A percentile compares a stretch with the other conserved stretches of the same genome.
Evolutionary conservation across 2,888 invertebrate genomes (phyloP).

Genomic region (Drosophila koepferae): DNA sequence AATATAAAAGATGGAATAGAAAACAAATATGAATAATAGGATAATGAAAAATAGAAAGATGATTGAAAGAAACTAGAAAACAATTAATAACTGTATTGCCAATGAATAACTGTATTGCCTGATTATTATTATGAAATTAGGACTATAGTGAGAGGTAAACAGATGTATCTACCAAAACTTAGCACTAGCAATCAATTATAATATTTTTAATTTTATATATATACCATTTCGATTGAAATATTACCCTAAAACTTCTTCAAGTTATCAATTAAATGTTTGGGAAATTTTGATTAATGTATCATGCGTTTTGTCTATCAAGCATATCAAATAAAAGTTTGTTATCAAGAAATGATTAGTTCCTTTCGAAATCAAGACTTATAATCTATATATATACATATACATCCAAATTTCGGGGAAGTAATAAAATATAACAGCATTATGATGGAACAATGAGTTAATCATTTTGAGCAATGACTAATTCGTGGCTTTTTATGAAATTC

Average conservation of each 20-base stretch:
- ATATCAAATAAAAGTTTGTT: background rate
- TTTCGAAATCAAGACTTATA: background rate
- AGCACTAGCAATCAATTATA: background rate
- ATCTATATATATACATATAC: background rate
- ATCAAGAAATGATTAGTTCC: background rate
- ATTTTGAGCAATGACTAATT: conserved; percentile 16
- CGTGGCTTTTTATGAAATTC: background rate
- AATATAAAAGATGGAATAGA: too few relatives aligned
- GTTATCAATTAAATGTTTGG: conserved; percentile 7
- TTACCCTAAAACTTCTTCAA: background rate
- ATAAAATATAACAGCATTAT: conserved; percentile 3
- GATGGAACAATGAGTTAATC: background rate
- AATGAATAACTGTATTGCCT: too few relatives aligned
- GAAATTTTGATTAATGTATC: conserved; percentile 4
- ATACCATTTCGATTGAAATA: background rate
- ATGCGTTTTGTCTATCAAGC: conserved; percentile 1
- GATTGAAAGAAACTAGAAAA: too few relatives aligned
- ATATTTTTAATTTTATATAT: background rate
- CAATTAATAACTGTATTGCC: too few relatives aligned
- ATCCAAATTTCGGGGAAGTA: conserved; percentile 1
- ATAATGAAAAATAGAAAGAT: too few relatives aligned
- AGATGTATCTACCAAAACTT: background rate
- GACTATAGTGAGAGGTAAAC: too few relatives aligned
- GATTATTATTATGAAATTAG: background rate
- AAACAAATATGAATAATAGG: too few relatives aligned